Base-by-base conservation (phyloP, 2,113 vertebrate genomes). In the Tamias sibiricus region DNA sequence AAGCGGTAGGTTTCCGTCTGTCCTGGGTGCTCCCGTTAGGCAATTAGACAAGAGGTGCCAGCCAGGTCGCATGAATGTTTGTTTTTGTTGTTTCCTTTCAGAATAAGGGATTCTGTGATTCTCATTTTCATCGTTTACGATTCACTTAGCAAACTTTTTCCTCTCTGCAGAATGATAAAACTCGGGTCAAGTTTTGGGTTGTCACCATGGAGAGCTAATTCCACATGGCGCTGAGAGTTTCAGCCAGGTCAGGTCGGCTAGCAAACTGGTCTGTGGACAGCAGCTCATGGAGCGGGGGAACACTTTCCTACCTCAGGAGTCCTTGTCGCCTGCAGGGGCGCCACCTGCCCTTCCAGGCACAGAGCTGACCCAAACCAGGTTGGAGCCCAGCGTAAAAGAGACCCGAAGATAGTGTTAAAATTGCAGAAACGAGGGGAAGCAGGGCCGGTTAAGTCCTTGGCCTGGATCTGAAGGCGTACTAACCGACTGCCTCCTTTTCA, bases 161-260 rank as follows among this genome's bases (percentile, higher is more conserved):
- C 47, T 54, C 82, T 44, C 9, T 74, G 22, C 40, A 37, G 42
- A 75, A 86, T 17, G 54, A 14, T 75, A 19, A 64, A 17, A 1
- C 28, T 47, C 93, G n/a, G 26, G 32, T 64, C 17, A 7, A 19
- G 32, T 69, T 32, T 35, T 6, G 79, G 80, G 47, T 8, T 13
- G 47, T 52, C 40, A 16, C 1, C 4, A 30, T 16, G 76, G 76
- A 72, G 57, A 66, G 30, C 49, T 7, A 30, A 44, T n/a, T 16
- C 16, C 0, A 3, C 3, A 0, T 22, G 35, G 22, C 22, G 22
- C 0, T 9, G 30, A 1, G 40, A 20, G 2, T 19, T 24, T n/a
- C 9, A 5, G 69, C 30, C 2, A 0, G 13, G 3, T 22, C 28
- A 10, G n/a, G 14, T 37, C 8, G 16, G 52, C 13, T 1, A 47